These are phyloP conservation scores for Hyposoter dolosus DNA, from an alignment of 2,888 invertebrate genomes.

Conservation along the genomic window DNA sequence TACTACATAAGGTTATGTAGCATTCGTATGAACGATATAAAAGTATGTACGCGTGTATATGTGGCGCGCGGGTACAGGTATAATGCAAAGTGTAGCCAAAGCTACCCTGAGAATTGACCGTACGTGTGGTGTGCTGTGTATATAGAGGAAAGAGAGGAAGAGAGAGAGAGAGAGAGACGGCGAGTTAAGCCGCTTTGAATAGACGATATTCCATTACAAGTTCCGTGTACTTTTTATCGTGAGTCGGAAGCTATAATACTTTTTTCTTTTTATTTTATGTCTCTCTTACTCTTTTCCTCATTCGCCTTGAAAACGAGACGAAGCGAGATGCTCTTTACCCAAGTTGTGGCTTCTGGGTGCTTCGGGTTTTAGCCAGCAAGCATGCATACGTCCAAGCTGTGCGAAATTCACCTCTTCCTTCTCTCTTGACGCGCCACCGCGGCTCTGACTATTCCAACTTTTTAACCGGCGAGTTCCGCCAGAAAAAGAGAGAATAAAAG, in stretches of 20 bases:
- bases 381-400: conserved; percentile 44
- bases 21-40: background rate
- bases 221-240: conserved; percentile 69
- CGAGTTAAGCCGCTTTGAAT: conserved; percentile 65
- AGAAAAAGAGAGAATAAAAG: conserved; percentile 49
- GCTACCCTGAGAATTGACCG: conserved; percentile 57
- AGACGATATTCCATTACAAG: conserved; percentile 69
- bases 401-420: conserved; percentile 48
- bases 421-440: conserved; percentile 50
- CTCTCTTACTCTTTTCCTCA: conserved; percentile 20
- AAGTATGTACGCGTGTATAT: background rate
- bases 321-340: conserved; percentile 65
- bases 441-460: conserved; percentile 68
- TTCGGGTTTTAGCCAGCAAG: conserved; percentile 43
- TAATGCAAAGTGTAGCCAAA: conserved; percentile 10
- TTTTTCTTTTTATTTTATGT: conserved; percentile 30
- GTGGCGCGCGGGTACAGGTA: conserved; percentile 2
- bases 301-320: conserved; percentile 64
- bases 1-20: background rate
- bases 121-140: conserved; percentile 22
- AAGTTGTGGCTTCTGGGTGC: conserved; percentile 54
- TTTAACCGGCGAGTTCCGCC: conserved; percentile 65
- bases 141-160: background rate
- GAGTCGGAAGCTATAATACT: conserved; percentile 52
- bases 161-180: conserved; percentile 19